Base-by-base conservation (phyloP, 2,113 vertebrate species). In the Corynorhinus townsendii region DNA sequence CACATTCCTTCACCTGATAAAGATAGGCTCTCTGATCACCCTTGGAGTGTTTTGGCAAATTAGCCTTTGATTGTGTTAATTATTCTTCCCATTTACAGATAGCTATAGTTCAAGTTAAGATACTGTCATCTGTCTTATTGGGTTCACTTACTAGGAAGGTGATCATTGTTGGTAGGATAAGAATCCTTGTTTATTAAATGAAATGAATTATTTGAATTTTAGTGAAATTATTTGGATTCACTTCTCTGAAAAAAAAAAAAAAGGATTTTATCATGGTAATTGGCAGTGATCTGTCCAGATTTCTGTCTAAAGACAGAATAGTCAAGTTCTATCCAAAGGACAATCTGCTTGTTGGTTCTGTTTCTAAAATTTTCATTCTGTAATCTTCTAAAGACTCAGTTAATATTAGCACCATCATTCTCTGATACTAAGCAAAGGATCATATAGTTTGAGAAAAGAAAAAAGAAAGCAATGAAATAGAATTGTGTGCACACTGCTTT, bases 41-140 rank as follows among this genome's bases (percentile, higher is more conserved):
- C 77, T 84, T 91, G 40, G 96, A 95, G 71, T 83, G 26, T 96
- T 98, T 96, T 88, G 68, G 90, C 35, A 97, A 87, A 86, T 86
- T 92, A 85, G 28, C 1, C 33, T 97, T 97, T 94, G 54, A 86
- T 96, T 96, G 89, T 96, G 97, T 98, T 96, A 96, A 97, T 97
- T 93, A 87, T 97, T 97, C 56, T 56, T 95, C 73, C 54, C 15
- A 73, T 83, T 35, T 93, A 81, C 24, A 94, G 64, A 90, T 2
- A 89, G 90, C 1, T 91, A 69, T 80, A 40, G 20, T 82, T 96
- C 95, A 94, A 81, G 47, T 94, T 93, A 92, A 92, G 64, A 91
- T 26, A 83, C 30, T 95, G 14, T 93, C 90, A 28, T 89, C 62
- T 88, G 17, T 96, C 35, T 93, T 28, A 52, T 6, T 96, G 76